Conservation (phyloP, 2,888 invertebrate species). For the Zhuqinia jingwanae region DNA sequence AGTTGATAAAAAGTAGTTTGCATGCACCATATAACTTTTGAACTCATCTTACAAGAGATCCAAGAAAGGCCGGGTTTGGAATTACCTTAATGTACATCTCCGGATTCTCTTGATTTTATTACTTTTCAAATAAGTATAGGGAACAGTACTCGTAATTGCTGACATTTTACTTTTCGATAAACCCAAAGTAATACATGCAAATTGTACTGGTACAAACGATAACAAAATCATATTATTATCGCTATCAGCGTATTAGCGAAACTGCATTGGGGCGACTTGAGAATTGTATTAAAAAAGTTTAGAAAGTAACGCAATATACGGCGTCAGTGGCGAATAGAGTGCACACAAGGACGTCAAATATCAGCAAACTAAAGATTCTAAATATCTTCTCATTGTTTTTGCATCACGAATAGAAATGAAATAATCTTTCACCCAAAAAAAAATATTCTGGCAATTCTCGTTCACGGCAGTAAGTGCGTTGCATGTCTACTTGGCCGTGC, state of each 20-base stretch:
- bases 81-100: no score
- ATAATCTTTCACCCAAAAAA: conserved; percentile 31
- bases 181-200: neutral
- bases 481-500: neutral
- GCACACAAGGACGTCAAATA: neutral
- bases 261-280: neutral
- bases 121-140: conserved; percentile 14
- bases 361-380: neutral
- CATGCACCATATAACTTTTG: conserved; percentile 31
- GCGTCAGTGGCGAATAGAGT: no score
- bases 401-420: neutral
- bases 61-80: no score
- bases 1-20: no score
- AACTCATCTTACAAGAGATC: no score
- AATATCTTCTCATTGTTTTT: neutral
- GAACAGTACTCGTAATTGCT: conserved; percentile 7
- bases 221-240: no score
- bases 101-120: no score
- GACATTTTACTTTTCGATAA: neutral
- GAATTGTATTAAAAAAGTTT: neutral
- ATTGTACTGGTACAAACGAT: neutral
- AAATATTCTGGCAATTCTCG: neutral
- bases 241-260: no score
- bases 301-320: no score
- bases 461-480: neutral